phyloP scores from a whole-genome alignment of 1,140 invertebrate genomes.

The Spodoptera frugiperda region DNA sequence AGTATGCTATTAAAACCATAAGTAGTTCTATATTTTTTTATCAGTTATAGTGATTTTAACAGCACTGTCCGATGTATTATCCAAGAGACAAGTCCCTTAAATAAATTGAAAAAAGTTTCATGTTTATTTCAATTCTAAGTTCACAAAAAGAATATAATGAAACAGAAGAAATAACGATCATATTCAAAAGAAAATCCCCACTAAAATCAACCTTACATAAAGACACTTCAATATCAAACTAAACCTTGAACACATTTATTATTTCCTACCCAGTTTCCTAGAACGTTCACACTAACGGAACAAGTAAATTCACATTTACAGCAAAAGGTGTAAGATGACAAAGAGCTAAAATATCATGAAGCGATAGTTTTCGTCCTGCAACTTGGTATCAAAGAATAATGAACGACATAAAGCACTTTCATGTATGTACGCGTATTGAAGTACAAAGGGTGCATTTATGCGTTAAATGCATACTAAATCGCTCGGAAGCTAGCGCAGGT shows the following conservation, averaged over 20 bases:
- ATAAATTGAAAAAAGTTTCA: no score
- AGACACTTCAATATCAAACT: not conserved
- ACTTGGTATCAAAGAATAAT: constrained; percentile 35
- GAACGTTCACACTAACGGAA: not conserved
- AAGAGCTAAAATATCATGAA: not conserved
- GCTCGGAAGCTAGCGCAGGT: constrained; percentile 56
- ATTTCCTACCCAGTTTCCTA: not conserved
- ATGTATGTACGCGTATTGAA: constrained; percentile 34
- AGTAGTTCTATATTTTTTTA: no score
- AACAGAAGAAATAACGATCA: no score
- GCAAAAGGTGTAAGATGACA: not conserved
- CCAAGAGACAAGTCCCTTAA: no score
- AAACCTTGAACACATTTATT: not conserved
- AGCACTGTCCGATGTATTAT: no score
- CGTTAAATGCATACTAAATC: constrained; percentile 65
- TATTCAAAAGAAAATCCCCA: no score
- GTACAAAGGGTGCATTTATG: constrained; percentile 66
- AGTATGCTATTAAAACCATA: no score
- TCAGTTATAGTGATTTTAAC: no score
- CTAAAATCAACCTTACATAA: no score
- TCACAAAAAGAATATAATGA: no score
- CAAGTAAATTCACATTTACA: not conserved
- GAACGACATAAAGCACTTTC: constrained; percentile 27
- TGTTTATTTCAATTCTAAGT: no score
- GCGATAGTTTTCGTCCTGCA: constrained; percentile 35